Evolutionary conservation across 2,113 vertebrate genomes (phyloP), one percentile per base, ranked within the genome.

Genomic region (Hystrix cristata): DNA sequence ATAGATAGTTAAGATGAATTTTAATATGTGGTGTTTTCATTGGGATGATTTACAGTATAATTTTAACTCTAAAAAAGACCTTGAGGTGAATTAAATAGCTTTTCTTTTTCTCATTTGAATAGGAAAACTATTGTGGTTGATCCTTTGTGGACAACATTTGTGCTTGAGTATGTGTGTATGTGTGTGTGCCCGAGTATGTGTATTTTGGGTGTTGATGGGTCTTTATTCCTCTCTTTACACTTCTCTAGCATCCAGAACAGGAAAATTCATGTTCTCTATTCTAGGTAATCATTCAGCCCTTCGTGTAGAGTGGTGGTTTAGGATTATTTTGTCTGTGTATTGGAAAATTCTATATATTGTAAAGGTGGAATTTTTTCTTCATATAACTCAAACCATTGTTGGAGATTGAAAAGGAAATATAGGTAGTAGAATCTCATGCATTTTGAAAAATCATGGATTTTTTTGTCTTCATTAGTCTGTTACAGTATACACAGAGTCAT

Each of bases 321-420:
- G 79, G 38, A 91, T 97, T 74, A 87, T 79, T 59, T 14, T 4
- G 6, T 82, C 7, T 25, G 23, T 51, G 19, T 51, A 48, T 76
- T 1, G 74, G 46, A 4, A 97, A 95, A 92, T 87, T 64, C 1
- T 91, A 78, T 91, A 71, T 96, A 95, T 7, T 89, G 9, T 69
- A 97, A 57, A 95, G 57, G 83, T 21, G 80, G 57, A 96, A 90
- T 67, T 89, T 64, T 93, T 78, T 67, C 59, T 97, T 89, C 80
- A 16, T 53, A 72, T 55, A 96, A 96, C 3, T 83, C 79, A 51
- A 95, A 62, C 1, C 6, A 34, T 97, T 97, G 46, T 98, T 97
- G 48, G 95, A 92, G 69, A 92, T 6, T 74, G 7, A 71, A 84
- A 95, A 87, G 59, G 29, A 16, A 96, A 97, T 94, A 78, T 3